A percentile compares a stretch with the other conserved stretches of the same genome.
phyloP scores from a whole-genome alignment of 2,797 vertebrate genomes.

The Mus caroli region DNA sequence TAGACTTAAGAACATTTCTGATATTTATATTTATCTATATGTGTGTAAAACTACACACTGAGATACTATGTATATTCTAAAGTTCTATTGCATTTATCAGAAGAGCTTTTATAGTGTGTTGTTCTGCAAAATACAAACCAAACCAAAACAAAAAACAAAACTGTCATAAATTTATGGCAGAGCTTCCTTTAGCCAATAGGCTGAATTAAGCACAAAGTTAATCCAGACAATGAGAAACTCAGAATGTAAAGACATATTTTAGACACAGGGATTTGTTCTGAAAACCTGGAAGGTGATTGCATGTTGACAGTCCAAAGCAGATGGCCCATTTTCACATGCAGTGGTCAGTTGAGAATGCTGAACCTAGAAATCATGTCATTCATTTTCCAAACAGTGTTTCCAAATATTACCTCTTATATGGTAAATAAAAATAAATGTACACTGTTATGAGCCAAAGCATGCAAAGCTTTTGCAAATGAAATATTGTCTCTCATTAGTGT shows the following conservation, averaged over 20 bases:
- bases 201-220: background rate
- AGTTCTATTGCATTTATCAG: background rate
- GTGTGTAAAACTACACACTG: background rate
- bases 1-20: background rate
- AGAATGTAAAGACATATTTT: background rate
- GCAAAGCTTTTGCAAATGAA: slow-evolving; percentile 59
- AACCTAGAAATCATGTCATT: slow-evolving; percentile 1
- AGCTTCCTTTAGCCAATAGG: background rate
- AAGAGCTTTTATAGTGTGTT: background rate
- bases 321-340: slow-evolving; percentile 26
- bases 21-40: slow-evolving; percentile 5
- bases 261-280: background rate
- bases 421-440: slow-evolving; percentile 58
- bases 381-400: slow-evolving; percentile 22
- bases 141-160: too few relatives aligned
- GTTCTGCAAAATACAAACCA: background rate
- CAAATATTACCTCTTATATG: background rate
- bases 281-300: background rate
- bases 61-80: background rate
- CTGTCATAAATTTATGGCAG: background rate
- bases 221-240: background rate
- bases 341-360: background rate
- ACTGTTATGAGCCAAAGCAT: background rate
- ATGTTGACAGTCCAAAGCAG: slow-evolving; percentile 30
- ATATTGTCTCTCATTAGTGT: slow-evolving; percentile 60